Conservation (phyloP, 35 echinoderm and acorn worm genomes). For the Amphiura filiformis region DNA sequence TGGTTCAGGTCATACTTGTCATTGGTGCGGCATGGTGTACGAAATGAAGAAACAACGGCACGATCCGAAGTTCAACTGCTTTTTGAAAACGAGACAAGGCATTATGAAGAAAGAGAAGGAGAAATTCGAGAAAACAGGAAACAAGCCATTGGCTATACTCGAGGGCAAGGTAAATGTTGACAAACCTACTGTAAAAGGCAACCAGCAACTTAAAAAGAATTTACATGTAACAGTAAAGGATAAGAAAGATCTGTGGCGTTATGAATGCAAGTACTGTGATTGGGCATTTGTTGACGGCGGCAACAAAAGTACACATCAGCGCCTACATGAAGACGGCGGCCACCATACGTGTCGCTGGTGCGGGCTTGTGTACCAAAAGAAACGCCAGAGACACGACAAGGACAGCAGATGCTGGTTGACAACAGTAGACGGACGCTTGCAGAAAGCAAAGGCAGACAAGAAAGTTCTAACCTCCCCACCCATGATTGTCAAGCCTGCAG, state of each 20-base stretch:
- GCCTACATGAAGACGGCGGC: not conserved
- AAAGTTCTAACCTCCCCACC: not conserved
- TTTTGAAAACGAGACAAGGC: not conserved
- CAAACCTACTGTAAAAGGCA: too few species aligned
- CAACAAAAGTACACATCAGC: not conserved
- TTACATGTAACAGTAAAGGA: not conserved
- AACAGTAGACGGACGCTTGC: not conserved
- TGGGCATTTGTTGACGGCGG: not conserved
- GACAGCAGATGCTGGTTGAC: constrained; percentile 6
- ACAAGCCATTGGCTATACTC: not conserved
- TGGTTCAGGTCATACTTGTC: not conserved
- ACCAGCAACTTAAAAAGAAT: too few species aligned
- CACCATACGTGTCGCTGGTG: not conserved
- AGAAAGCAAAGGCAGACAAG: not conserved
- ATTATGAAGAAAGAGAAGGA: not conserved
- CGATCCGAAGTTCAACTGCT: not conserved
- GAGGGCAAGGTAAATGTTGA: not conserved
- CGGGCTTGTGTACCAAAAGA: not conserved
- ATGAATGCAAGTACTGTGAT: not conserved
- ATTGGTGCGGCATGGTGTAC: not conserved
- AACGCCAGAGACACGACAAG: not conserved
- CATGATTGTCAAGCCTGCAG: not conserved
- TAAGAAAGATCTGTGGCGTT: not conserved
- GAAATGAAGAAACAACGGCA: not conserved
- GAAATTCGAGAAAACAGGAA: not conserved